These are phyloP conservation scores for Anodontia alba DNA, from an alignment of 2,888 invertebrate species.

Conservation along the genomic window DNA sequence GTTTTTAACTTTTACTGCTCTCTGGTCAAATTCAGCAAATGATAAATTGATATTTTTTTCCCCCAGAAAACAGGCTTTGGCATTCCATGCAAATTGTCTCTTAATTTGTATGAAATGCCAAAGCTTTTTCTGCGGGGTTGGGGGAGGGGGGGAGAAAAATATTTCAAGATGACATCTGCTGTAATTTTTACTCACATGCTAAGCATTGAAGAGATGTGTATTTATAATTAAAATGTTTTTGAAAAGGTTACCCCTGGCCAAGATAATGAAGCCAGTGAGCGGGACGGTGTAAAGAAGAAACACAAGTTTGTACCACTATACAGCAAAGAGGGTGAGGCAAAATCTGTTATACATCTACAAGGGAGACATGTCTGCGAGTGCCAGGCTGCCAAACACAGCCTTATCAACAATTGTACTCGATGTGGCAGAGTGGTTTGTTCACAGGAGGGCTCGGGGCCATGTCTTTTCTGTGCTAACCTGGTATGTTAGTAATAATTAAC, in stretches of 20 bases:
- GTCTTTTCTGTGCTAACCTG: constrained; percentile 94
- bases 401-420: constrained; percentile 96
- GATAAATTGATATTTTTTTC: no score
- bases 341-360: constrained; percentile 86
- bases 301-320: constrained; percentile 91
- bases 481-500: constrained; percentile 87
- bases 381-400: constrained; percentile 94
- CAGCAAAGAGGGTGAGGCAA: constrained; percentile 89
- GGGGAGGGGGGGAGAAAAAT: no score
- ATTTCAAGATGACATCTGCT: no score
- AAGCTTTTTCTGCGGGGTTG: no score
- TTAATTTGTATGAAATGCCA: no score
- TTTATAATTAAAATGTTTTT: no score
- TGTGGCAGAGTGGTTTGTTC: constrained; percentile 98
- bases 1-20: no score
- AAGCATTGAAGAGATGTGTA: no score
- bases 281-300: constrained; percentile 82
- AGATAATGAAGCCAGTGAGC: background rate
- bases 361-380: constrained; percentile 94
- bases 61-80: no score
- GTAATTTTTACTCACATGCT: no score
- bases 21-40: no score
- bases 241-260: constrained; percentile 6
- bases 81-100: no score
- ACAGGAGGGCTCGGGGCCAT: constrained; percentile 98